Evolutionary conservation across 2,113 vertebrate genomes (phyloP).

Genomic region (Monarcha castaneiventris): DNA sequence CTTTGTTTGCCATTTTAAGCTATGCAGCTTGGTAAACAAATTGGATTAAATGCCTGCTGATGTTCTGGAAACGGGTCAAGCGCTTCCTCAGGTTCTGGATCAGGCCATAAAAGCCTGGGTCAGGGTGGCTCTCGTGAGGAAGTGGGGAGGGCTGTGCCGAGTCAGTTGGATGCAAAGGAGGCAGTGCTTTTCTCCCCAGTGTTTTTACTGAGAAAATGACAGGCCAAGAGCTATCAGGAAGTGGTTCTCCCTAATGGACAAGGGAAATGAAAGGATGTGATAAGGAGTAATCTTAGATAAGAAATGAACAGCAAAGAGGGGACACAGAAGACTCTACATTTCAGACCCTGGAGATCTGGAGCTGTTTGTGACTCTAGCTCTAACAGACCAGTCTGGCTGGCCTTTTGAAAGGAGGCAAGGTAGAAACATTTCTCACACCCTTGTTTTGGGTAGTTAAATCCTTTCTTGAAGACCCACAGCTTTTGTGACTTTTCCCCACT

Average conservation of each 20-base stretch:
- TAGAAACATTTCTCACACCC: not conserved
- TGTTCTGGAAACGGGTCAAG: not conserved
- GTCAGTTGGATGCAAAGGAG: not conserved
- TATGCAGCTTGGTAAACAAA: not conserved
- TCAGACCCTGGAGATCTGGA: not conserved
- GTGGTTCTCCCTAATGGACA: not conserved
- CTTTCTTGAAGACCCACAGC: not conserved
- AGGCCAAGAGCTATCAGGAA: not conserved
- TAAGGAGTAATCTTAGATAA: not conserved
- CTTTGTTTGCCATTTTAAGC: not conserved
- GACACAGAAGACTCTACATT: not conserved
- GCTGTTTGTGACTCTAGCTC: not conserved
- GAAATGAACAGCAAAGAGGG: not conserved
- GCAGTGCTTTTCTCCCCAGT: not conserved
- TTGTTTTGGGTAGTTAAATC: not conserved
- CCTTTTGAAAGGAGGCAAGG: not conserved
- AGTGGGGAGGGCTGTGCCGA: not conserved
- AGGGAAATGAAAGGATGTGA: not conserved
- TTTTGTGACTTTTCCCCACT: not conserved
- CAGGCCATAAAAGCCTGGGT: not conserved
- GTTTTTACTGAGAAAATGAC: not conserved
- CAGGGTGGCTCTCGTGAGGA: not conserved
- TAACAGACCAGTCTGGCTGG: not conserved
- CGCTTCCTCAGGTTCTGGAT: not conserved
- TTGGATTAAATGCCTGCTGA: not conserved